Base-by-base conservation (phyloP, 1,140 invertebrate species). In the Melanaphis sacchari region DNA sequence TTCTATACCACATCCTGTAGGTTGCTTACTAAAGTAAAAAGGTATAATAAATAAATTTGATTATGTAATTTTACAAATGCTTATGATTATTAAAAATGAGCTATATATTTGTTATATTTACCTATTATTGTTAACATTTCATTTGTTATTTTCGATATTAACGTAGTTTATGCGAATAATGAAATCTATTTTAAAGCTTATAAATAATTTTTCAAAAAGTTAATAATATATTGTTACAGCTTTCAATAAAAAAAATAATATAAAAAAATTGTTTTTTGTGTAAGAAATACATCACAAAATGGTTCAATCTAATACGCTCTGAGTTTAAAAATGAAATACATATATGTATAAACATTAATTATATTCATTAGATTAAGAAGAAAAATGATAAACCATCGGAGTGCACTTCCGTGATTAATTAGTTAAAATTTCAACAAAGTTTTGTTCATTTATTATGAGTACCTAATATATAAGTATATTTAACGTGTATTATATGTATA, bases 321-420 rank as follows among this genome's bases (percentile, higher is more conserved):
- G 59, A 31, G 31, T 66, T 66, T 49, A 31, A 66, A 59, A 59
- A 59, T 31, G n/a, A 66, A 66, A 66, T 66, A 66, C 15, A n/a
- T n/a, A n/a, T n/a, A 15, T n/a, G 31, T 2, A n/a, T 31, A 15
- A 31, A 59, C 54, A 54, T 85, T 85, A 31, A 24, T 31, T 43
- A 11, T 46, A 43, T 54, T 90, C 36, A 90, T 89, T 59, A 40
- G 40, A 90, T 59, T 38, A 22, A 90, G 36, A 59, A 90, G 52
- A 90, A 90, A 54, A 90, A 90, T 90, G 49, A 90, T 59, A 90
- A 52, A 90, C 52, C 38, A 90, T 59, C 24, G 2, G 6, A 49
- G 46, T 36, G 49, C 36, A 40, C 40, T 21, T 38, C 36, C 0
- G 38, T 90, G 89, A 90, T 90, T 90, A 90, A 59, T 90, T 90